These are phyloP conservation scores for Drosophila sucinea DNA, from an alignment of 1,140 invertebrate species.

Conservation along the genomic window DNA sequence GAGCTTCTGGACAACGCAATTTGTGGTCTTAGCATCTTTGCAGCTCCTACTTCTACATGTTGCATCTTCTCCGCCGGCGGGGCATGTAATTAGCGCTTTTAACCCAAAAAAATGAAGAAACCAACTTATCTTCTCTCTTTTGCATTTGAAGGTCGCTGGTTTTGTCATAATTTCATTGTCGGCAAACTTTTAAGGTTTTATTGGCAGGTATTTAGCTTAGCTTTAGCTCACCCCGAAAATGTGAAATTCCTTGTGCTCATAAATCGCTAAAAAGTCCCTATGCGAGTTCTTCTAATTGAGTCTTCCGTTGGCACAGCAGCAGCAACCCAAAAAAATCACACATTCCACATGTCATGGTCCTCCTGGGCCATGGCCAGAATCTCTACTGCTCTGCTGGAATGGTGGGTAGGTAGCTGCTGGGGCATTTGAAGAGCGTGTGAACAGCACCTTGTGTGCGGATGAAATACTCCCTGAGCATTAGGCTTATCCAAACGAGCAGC, in stretches of 20 bases:
- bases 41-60: background rate
- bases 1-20: constrained; percentile 83
- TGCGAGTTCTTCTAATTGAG: constrained; percentile 66
- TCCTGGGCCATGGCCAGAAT: constrained; percentile 24
- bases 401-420: constrained; percentile 29
- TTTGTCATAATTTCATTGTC: constrained; percentile 72
- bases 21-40: constrained; percentile 53
- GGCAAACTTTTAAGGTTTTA: constrained; percentile 67
- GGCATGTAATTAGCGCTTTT: constrained; percentile 82
- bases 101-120: constrained; percentile 38
- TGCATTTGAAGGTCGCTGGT: constrained; percentile 74
- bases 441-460: constrained; percentile 67
- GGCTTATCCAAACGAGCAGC: constrained; percentile 32
- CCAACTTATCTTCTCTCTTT: constrained; percentile 41
- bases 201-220: constrained; percentile 74
- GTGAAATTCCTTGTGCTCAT: constrained; percentile 75
- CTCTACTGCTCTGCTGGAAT: constrained; percentile 40
- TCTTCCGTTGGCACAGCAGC: constrained; percentile 61
- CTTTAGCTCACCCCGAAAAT: constrained; percentile 30
- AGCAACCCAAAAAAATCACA: constrained; percentile 28
- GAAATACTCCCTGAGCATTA: constrained; percentile 42
- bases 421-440: constrained; percentile 72
- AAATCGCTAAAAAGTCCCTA: constrained; percentile 63
- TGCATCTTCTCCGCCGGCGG: constrained; percentile 9
- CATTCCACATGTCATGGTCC: constrained; percentile 73